A percentile compares a stretch with the other conserved stretches of the same genome.
Evolutionary conservation across 2,888 invertebrate species (phyloP).

Genomic region (Mayetiola destructor): DNA sequence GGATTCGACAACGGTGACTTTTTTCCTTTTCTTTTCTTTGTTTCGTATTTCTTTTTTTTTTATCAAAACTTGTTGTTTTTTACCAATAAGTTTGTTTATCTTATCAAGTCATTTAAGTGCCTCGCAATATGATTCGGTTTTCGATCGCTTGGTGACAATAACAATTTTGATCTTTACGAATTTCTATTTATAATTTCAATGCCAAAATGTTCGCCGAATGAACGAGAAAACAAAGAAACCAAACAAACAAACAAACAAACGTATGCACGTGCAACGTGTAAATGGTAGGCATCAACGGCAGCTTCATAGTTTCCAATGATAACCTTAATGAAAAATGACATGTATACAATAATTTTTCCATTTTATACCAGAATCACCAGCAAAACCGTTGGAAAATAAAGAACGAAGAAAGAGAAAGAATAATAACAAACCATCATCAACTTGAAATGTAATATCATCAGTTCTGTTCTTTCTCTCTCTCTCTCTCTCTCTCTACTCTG

Average conservation of each 20-base stretch:
- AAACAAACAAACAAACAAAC: too few relatives aligned
- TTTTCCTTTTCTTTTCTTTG: too few relatives aligned
- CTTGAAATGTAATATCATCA: conserved; percentile 10
- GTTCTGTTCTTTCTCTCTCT: not conserved
- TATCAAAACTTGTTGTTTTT: too few relatives aligned
- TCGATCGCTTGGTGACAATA: too few relatives aligned
- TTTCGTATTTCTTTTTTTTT: not conserved
- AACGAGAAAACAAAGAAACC: too few relatives aligned
- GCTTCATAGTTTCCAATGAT: conserved; percentile 5
- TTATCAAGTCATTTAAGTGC: too few relatives aligned
- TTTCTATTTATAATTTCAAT: too few relatives aligned
- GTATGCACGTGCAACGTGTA: conserved; percentile 2
- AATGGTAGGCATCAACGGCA: conserved; percentile 4
- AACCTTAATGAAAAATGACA: conserved; percentile 10
- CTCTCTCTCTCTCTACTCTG: not conserved
- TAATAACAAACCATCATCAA: conserved; percentile 4
- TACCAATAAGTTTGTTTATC: too few relatives aligned
- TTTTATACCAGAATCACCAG: conserved; percentile 7
- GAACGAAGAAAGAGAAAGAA: not conserved
- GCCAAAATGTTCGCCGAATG: too few relatives aligned
- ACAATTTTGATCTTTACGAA: too few relatives aligned
- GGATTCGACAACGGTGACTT: too few relatives aligned
- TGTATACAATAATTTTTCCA: conserved; percentile 8
- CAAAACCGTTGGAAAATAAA: not conserved
- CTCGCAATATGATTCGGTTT: too few relatives aligned